Base-by-base conservation (phyloP, 2,113 vertebrate genomes). In the Megaceryle maxima region DNA sequence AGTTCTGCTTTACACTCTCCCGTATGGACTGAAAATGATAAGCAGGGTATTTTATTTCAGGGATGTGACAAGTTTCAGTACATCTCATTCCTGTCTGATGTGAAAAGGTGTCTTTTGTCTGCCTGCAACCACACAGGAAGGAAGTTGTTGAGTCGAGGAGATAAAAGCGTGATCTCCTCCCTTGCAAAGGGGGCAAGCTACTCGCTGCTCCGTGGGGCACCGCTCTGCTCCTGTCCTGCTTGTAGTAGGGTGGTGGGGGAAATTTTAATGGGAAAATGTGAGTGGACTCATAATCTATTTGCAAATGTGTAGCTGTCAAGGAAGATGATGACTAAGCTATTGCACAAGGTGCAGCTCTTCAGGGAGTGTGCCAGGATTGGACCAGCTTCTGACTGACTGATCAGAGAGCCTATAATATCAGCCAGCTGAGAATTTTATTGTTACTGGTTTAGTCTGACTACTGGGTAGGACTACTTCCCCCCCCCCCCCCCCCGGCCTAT, bases 301-400 rank as follows among this genome's bases (percentile, higher is more conserved):
- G 62, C 81, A 41, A 94, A 83, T 76, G 74, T 11, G 5, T 83
- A 11, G 94, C 86, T 82, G 82, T 94, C 86, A 83, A 93, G 92
- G 90, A 95, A 95, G 94, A 29, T 94, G 96, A 96, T 96, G 96
- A 96, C 93, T 92, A 89, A 95, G 95, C 94, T 78, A 25, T 97
- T 94, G 69, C 77, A 79, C 79, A 94, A 91, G 78, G 72, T 92
- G 44, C 55, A 89, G 74, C 31, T 59, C 88, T 86, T 92, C 6
- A 31, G 94, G 60, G 84, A 76, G 26, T 5, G 13, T 0, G 4
- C 50, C 53, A 41, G 80, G 62, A 53, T 73, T 96, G 88, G 72
- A 3, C 51, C 0, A 3, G n/a, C 26, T 44, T 2, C 5, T 82
- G 82, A 95, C 70, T 83, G 85, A 87, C 59, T 91, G 91, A 62